Evolutionary conservation across 2,888 invertebrate genomes (phyloP).

Genomic region (Yponomeuta sedellus): DNA sequence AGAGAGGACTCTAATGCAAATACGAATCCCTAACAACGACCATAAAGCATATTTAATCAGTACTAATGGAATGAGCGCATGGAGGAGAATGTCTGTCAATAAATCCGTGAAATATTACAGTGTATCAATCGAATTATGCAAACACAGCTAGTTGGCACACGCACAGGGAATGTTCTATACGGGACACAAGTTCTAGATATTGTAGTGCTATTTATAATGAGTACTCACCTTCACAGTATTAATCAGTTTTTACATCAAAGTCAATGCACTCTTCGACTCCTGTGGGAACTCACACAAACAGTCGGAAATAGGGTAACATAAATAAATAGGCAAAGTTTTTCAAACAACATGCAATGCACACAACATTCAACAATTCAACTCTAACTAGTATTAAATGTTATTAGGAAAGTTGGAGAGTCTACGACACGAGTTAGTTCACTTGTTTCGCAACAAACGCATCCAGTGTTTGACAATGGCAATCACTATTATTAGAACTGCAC

Average conservation of each 20-base stretch:
- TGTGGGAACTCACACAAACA: conserved; percentile 12
- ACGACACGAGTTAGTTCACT: conserved; percentile 33
- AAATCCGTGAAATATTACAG: conserved; percentile 8
- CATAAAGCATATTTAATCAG: neutral
- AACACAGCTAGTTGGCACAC: conserved; percentile 8
- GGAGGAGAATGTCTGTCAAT: conserved; percentile 6
- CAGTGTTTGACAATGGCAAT: conserved; percentile 61
- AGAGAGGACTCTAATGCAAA: neutral
- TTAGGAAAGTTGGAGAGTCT: conserved; percentile 1
- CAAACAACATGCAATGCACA: conserved; percentile 51
- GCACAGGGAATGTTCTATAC: conserved; percentile 9
- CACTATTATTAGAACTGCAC: conserved; percentile 68
- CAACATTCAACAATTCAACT: conserved; percentile 20
- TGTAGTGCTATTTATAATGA: conserved; percentile 1
- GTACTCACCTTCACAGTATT: conserved; percentile 8
- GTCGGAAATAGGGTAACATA: conserved; percentile 12
- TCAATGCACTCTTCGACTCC: conserved; percentile 7
- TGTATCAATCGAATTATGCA: conserved; percentile 2
- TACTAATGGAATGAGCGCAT: conserved; percentile 4
- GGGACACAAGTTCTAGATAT: conserved; percentile 1
- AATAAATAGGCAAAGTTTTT: conserved; percentile 11
- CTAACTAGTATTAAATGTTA: conserved; percentile 3
- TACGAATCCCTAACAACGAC: neutral
- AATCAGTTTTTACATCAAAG: conserved; percentile 4
- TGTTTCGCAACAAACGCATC: conserved; percentile 51